These are phyloP conservation scores for Arvicanthis niloticus DNA, from an alignment of 2,113 vertebrate genomes.

Conservation along the genomic window DNA sequence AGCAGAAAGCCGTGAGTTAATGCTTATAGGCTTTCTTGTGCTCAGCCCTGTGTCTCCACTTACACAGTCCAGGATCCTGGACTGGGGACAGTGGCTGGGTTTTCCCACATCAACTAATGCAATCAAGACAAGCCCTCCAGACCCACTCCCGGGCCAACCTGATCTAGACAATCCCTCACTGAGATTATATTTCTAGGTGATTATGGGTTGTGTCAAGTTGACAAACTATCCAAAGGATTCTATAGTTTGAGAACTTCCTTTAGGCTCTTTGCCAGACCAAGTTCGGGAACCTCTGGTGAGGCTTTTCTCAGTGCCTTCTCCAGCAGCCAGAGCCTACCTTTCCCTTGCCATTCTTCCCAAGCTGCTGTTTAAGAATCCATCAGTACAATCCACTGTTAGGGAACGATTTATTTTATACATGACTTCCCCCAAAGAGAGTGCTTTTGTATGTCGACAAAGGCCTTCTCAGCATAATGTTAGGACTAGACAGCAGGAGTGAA, in stretches of 20 bases:
- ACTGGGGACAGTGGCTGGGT: not conserved
- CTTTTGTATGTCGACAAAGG: not conserved
- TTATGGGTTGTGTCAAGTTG: too few species aligned
- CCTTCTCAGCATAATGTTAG: not conserved
- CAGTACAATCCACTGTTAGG: not conserved
- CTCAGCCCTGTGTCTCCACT: not conserved
- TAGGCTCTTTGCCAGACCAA: not conserved
- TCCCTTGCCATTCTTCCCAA: not conserved
- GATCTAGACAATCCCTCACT: not conserved
- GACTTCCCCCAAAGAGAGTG: not conserved
- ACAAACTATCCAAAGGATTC: not conserved
- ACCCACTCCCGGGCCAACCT: not conserved
- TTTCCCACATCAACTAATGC: not conserved
- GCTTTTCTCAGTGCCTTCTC: not conserved
- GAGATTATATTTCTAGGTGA: not conserved
- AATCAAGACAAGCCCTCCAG: not conserved
- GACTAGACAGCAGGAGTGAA: not conserved
- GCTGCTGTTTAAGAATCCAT: slow-evolving; percentile 45
- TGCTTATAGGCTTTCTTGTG: too few species aligned
- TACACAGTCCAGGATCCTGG: not conserved
- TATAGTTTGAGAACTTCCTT: not conserved
- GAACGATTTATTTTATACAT: not conserved
- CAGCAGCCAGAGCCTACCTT: not conserved
- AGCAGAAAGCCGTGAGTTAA: not conserved
- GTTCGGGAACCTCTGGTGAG: not conserved